Evolutionary conservation across 53 echinoderm and acorn worm species (phyloP), one percentile per base, ranked within the genome.

Genomic region (Actinopyga echinites): DNA sequence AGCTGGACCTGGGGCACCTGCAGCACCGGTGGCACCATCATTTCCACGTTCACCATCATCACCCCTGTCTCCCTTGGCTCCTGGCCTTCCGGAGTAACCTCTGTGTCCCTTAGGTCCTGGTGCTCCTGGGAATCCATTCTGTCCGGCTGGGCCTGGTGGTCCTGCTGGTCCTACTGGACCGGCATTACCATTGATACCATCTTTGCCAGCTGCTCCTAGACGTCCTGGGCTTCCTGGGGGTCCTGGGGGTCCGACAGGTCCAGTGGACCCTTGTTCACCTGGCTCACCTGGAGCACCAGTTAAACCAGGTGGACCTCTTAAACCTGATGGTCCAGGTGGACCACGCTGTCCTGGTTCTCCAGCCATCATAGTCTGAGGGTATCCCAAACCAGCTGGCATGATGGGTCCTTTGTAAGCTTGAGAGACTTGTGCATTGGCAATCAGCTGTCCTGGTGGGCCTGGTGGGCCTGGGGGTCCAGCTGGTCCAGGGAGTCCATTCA

Each of bases 41-140:
- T 85, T 79, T 60, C 96, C 96, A 73, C 91, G 85, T 12, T 93
- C 96, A 61, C 96, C 96, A 71, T 83, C 79, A 30, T 73, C 60
- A 80, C 96, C 96, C 24, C 90, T 89, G 69, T 93, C 93, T 93
- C 96, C 96, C 85, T 91, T 87, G 52, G 67, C 37, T 91, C 96
- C 96, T 79, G 88, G 35, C 12, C 89, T 59, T 67, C 96, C 96
- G 60, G 93, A 49, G 63, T 91, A 89, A 63, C 96, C 96, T 54
- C 85, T 85, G 75, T 91, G 91, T 92, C 92, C 89, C 79, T 95
- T 92, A 75, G 85, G 87, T 80, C 93, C 95, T 21, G 82, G 84
- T 74, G 95, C 45, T 87, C 99, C 99, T 45, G 94, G 66, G 19
- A 83, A 32, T 81, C 99, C 99, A 62, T 90, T 85, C 79, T 84